Percentiles rank a stretch among this genome's conserved stretches.
These are phyloP conservation scores for Hybognathus amarus DNA, from an alignment of 2,797 vertebrate genomes.

Conservation along the genomic window DNA sequence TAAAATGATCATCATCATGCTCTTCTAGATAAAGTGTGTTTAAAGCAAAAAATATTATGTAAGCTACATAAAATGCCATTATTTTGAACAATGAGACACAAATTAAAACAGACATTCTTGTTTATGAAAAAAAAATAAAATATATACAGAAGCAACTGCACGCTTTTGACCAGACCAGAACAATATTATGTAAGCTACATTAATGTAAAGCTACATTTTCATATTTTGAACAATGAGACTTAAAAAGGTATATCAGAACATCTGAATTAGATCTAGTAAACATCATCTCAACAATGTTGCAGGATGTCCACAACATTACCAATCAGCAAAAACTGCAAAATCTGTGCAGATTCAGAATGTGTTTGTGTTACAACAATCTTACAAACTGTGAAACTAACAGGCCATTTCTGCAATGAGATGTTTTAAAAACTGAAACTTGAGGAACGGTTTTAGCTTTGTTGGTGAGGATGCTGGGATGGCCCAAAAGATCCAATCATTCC, in stretches of 20 bases:
- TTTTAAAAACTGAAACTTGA: background rate
- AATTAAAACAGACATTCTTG: too few species aligned
- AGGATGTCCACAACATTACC: background rate
- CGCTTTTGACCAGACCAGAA: constrained; percentile 87
- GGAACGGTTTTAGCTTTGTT: background rate
- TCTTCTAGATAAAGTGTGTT: background rate
- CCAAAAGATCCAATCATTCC: background rate
- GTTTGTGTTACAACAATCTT: background rate
- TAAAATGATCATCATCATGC: background rate
- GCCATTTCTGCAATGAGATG: background rate
- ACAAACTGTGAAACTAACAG: background rate
- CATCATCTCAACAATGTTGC: background rate
- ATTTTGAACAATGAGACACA: too few species aligned
- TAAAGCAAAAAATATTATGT: background rate
- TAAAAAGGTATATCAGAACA: background rate
- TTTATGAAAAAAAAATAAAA: constrained; percentile 11
- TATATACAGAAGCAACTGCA: constrained; percentile 84
- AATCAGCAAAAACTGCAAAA: background rate
- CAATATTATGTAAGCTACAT: constrained; percentile 65
- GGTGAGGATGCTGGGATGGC: background rate
- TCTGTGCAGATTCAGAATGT: background rate
- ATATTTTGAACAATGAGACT: background rate
- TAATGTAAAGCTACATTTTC: too few species aligned
- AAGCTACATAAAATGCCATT: too few species aligned
- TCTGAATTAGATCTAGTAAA: background rate